Base-by-base conservation (phyloP, 2,888 invertebrate genomes). In the Argynnis bischoffii region DNA sequence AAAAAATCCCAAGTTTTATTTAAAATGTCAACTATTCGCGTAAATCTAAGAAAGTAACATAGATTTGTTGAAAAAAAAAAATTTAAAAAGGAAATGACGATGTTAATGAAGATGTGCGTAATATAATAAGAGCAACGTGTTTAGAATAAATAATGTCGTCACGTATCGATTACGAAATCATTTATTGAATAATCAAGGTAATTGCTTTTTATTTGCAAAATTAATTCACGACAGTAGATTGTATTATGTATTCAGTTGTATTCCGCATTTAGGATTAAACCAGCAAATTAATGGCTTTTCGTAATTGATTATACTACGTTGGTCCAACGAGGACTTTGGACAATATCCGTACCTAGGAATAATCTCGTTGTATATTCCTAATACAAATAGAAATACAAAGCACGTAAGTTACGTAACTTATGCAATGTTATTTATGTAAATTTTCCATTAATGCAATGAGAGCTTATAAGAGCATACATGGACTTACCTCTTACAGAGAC, bases 221-320 rank as follows among this genome's bases (percentile, higher is more conserved):
- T 61, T 67, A 63, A 67, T 67, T 61, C 53, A 66, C 59, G 46
- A 64, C 54, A 56, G 59, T 47, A 53, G 48, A 60, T 59, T 21
- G 54, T 70, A 77, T 79, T 77, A 76, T 74, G 73, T 72, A 79
- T 81, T 79, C 78, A 79, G 79, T 81, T 77, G 74, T 26, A 73
- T 74, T 75, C 53, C 77, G 72, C 73, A 78, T 77, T 75, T 66
- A 72, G 69, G 76, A 76, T 76, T 76, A 78, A 74, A 67, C 69
- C 69, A 70, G 67, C 64, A 67, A 74, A 72, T 74, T 76, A 78
- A 77, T 76, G 75, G 76, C 70, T 72, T 68, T 70, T 68, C 67
- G 61, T 65, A 71, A 72, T 73, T 70, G 69, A 72, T 72, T 74
- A 63, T 64, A 68, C 69, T 71, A 63, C 16, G 13, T 41, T 41